Base-by-base conservation (phyloP, 2,113 vertebrate species). In the Dromaius novaehollandiae region DNA sequence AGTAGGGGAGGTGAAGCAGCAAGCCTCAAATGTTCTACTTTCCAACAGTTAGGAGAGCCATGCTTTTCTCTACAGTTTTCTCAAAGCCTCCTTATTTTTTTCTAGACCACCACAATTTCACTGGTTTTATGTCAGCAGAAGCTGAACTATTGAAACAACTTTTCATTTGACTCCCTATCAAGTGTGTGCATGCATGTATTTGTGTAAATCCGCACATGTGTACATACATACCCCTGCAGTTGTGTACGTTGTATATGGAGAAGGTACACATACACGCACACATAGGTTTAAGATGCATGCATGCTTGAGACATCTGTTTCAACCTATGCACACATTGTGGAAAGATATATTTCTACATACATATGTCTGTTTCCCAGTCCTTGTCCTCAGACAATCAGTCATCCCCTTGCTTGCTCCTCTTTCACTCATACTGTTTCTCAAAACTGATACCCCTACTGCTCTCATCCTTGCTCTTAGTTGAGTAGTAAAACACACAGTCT, bases 21-120 rank as follows among this genome's bases (percentile, higher is more conserved):
- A 85, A 79, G 18, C 84, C 93, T 50, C 84, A 10, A 82, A 82
- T 95, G 88, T 96, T 97, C 97, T 71, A 66, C 71, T 88, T 94
- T 89, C 10, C n/a, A 56, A 82, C 70, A 93, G 1, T 8, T 4
- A 68, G 58, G 42, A 93, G 86, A 91, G 28, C 36, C 26, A 5
- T 55, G 28, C 38, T 85, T 94, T 90, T 88, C 28, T 88, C 32
- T 61, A n/a, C 34, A 56, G 8, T 13, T 81, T 91, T 89, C 71
- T 89, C 34, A 79, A 85, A 69, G 58, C 53, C 76, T 74, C 60
- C 30, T 69, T 21, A 34, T 10, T 20, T 58, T 69, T 96, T 85
- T 79, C 75, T 75, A 83, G 63, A 88, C 36, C 6, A 78, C 24
- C 34, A 50, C 32, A 55, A 73, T 65, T 80, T 89, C 77, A 38